These are phyloP conservation scores for Tachina grossa DNA, from an alignment of 2,888 invertebrate genomes.

Conservation along the genomic window DNA sequence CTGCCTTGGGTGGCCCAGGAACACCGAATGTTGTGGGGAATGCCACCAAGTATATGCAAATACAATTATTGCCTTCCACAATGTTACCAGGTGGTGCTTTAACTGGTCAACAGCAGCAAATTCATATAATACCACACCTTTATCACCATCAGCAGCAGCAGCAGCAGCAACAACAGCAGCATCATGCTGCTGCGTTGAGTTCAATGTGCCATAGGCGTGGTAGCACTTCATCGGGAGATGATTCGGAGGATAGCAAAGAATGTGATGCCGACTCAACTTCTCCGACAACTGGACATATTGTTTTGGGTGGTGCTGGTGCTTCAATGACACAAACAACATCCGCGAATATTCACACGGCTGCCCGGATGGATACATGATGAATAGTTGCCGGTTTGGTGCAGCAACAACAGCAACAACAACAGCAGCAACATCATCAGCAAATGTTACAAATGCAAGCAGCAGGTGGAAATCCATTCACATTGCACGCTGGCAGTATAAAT, in stretches of 20 bases:
- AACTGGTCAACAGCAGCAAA: conserved; percentile 71
- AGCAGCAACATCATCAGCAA: conserved; percentile 72
- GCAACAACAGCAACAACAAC: conserved; percentile 74
- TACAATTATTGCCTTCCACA: conserved; percentile 76
- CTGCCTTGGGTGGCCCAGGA: conserved; percentile 72
- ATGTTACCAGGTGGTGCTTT: conserved; percentile 74
- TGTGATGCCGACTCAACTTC: conserved; percentile 80
- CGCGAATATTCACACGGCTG: conserved; percentile 81
- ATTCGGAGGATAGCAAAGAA: conserved; percentile 83
- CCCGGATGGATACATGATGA: conserved; percentile 81
- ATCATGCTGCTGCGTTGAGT: conserved; percentile 74
- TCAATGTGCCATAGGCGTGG: conserved; percentile 79
- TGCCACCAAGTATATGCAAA: conserved; percentile 76
- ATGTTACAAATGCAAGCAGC: conserved; percentile 76
- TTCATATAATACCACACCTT: conserved; percentile 69
- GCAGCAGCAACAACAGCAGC: conserved; percentile 71
- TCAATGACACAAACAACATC: conserved; percentile 73
- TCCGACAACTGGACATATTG: conserved; percentile 69
- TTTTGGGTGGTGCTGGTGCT: conserved; percentile 60
- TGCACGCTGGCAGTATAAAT: conserved; percentile 72
- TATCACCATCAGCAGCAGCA: conserved; percentile 73
- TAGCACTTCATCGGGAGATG: conserved; percentile 82
- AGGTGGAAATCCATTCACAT: conserved; percentile 72
- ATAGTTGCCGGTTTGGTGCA: conserved; percentile 81
- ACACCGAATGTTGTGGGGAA: conserved; percentile 69